Percentiles rank a stretch among this genome's conserved stretches.
These are phyloP conservation scores for Scaptodrosophila lebanonensis DNA, from an alignment of 1,140 invertebrate genomes.

Conservation along the genomic window DNA sequence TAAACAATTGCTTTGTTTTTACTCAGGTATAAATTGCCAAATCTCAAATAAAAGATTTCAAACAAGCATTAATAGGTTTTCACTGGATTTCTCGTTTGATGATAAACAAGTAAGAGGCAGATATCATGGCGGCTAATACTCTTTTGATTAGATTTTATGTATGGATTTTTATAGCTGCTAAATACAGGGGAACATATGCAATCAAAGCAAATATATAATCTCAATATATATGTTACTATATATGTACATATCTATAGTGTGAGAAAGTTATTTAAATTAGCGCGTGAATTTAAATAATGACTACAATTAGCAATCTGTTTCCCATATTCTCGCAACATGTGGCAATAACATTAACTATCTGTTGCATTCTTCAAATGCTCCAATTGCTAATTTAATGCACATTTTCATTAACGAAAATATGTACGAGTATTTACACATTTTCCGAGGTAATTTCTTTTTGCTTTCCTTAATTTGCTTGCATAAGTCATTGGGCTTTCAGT, in stretches of 20 bases:
- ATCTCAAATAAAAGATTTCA: no score
- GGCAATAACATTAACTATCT: slow-evolving; percentile 40
- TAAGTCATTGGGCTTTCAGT: slow-evolving; percentile 31
- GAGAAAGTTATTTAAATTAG: no score
- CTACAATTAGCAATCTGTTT: slow-evolving; percentile 1
- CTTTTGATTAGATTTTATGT: slow-evolving; percentile 15
- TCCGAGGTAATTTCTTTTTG: not conserved
- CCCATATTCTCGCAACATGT: slow-evolving; percentile 26
- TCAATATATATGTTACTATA: slow-evolving; percentile 6
- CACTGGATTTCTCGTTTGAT: slow-evolving; percentile 7
- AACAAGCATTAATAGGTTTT: slow-evolving; percentile 9
- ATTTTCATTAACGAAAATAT: slow-evolving; percentile 16
- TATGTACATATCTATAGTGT: no score
- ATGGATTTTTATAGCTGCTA: slow-evolving; percentile 11
- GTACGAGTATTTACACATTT: not conserved
- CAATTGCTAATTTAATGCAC: slow-evolving; percentile 29
- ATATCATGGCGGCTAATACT: slow-evolving; percentile 2
- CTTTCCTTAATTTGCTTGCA: slow-evolving; percentile 13
- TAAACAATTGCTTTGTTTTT: no score
- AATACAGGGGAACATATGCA: slow-evolving; percentile 36
- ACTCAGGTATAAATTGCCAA: no score
- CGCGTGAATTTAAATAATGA: not conserved
- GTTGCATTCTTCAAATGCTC: slow-evolving; percentile 21
- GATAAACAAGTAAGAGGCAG: not conserved
- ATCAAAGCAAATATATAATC: slow-evolving; percentile 30